Evolutionary conservation across 2,888 invertebrate genomes (phyloP).

Genomic region (Rhingia rostrata): DNA sequence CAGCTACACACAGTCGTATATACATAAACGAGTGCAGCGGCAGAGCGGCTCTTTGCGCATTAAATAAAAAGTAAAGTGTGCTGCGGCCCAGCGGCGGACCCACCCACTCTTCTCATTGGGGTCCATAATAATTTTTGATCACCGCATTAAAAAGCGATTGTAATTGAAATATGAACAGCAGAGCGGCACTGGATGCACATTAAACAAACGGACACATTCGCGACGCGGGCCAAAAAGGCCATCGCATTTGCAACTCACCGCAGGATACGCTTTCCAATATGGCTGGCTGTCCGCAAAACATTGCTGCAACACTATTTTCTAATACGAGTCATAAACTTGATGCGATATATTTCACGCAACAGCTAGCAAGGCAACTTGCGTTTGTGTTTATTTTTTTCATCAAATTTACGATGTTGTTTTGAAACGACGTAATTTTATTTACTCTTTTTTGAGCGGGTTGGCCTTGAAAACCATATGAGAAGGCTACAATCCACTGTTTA

Average conservation of each 20-base stretch:
- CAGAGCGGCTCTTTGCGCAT: constrained; percentile 24
- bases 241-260: constrained; percentile 30
- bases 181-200: constrained; percentile 63
- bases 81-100: background rate
- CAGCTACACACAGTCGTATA: constrained; percentile 15
- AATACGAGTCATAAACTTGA: constrained; percentile 61
- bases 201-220: constrained; percentile 49
- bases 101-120: constrained; percentile 14
- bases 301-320: constrained; percentile 45
- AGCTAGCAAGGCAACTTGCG: constrained; percentile 4
- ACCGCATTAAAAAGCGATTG: constrained; percentile 73
- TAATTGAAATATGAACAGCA: constrained; percentile 73
- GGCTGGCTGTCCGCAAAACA: constrained; percentile 20
- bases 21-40: constrained; percentile 8
- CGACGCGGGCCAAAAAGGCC: constrained; percentile 30
- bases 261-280: constrained; percentile 52
- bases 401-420: background rate
- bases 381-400: constrained; percentile 7
- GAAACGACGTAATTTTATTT: background rate
- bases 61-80: constrained; percentile 10
- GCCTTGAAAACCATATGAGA: too few relatives aligned
- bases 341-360: constrained; percentile 56
- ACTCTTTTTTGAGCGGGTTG: background rate
- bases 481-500: too few relatives aligned
- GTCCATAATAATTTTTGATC: constrained; percentile 71